Evolutionary conservation across 2,888 invertebrate species (phyloP).

Genomic region (Drosophila neoperkinsi): DNA sequence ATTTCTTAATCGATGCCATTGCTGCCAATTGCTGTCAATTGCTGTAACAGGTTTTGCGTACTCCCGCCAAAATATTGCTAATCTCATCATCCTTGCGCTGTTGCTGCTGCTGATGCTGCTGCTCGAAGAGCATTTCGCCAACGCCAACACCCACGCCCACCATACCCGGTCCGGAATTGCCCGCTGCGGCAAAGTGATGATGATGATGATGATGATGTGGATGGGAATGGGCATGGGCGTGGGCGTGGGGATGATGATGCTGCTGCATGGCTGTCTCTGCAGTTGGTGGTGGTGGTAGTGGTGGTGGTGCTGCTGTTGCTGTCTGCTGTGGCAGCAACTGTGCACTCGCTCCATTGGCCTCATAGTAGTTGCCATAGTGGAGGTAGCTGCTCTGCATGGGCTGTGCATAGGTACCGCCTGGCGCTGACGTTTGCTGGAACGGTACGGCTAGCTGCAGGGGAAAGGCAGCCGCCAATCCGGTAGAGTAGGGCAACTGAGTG

Average conservation of each 20-base stretch:
- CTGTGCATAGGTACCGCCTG: constrained; percentile 57
- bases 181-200: constrained; percentile 33
- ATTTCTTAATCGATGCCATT: neutral
- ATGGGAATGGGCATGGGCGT: constrained; percentile 38
- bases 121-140: constrained; percentile 84
- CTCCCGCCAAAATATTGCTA: constrained; percentile 95
- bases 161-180: constrained; percentile 25
- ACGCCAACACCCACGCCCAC: constrained; percentile 26
- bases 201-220: constrained; percentile 39
- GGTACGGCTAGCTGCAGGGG: constrained; percentile 82
- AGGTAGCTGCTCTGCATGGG: constrained; percentile 76
- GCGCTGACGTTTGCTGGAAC: constrained; percentile 77
- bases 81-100: constrained; percentile 93
- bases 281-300: constrained; percentile 26
- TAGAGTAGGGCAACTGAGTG: constrained; percentile 78
- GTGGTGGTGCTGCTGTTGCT: constrained; percentile 6
- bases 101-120: constrained; percentile 84
- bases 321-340: constrained; percentile 57
- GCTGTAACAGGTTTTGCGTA: constrained; percentile 94
- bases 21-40: constrained; percentile 90
- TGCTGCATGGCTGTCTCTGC: constrained; percentile 45
- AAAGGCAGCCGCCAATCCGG: constrained; percentile 67
- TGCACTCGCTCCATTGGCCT: constrained; percentile 55
- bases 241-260: constrained; percentile 39
- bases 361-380: constrained; percentile 79